A percentile compares a stretch with the other conserved stretches of the same genome.
Evolutionary conservation across 2,888 invertebrate species (phyloP).

Genomic region (Altica lythri): DNA sequence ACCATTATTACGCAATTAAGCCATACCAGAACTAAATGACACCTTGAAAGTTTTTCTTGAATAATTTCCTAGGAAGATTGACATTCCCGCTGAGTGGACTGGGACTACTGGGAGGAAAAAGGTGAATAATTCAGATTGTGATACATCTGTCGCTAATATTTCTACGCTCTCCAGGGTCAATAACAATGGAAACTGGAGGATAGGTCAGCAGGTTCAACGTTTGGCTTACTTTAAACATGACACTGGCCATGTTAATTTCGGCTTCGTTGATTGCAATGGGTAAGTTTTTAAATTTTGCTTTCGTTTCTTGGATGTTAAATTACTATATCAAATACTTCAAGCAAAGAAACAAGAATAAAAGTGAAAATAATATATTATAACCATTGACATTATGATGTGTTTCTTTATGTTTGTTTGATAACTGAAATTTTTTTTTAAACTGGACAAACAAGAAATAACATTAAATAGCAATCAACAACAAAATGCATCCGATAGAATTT

Average conservation of each 20-base stretch:
- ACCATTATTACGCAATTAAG: not conserved
- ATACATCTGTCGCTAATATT: slow-evolving; percentile 1
- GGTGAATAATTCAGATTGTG: slow-evolving; percentile 24
- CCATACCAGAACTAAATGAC: slow-evolving; percentile 1
- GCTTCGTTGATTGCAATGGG: slow-evolving; percentile 51
- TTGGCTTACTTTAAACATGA: slow-evolving; percentile 45
- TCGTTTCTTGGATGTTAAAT: too few relatives aligned
- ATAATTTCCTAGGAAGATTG: slow-evolving; percentile 23
- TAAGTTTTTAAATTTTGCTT: slow-evolving; percentile 39
- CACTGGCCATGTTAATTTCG: slow-evolving; percentile 52
- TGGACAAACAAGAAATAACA: too few relatives aligned
- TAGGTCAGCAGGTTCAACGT: slow-evolving; percentile 14
- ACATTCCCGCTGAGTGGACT: slow-evolving; percentile 2
- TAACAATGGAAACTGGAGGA: slow-evolving; percentile 1
- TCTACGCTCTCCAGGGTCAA: slow-evolving; percentile 6
- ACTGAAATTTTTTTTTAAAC: too few relatives aligned
- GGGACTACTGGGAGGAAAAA: slow-evolving; percentile 4
- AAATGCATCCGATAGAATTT: too few relatives aligned
- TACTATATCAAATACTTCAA: too few relatives aligned
- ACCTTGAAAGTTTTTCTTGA: slow-evolving; percentile 8
- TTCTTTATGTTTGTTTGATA: too few relatives aligned
- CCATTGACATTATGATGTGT: too few relatives aligned
- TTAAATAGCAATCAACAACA: too few relatives aligned
- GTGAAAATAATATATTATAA: too few relatives aligned
- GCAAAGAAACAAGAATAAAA: too few relatives aligned